Conservation (phyloP, 2,797 vertebrate genomes). For the Notoglanidium macrostoma region DNA sequence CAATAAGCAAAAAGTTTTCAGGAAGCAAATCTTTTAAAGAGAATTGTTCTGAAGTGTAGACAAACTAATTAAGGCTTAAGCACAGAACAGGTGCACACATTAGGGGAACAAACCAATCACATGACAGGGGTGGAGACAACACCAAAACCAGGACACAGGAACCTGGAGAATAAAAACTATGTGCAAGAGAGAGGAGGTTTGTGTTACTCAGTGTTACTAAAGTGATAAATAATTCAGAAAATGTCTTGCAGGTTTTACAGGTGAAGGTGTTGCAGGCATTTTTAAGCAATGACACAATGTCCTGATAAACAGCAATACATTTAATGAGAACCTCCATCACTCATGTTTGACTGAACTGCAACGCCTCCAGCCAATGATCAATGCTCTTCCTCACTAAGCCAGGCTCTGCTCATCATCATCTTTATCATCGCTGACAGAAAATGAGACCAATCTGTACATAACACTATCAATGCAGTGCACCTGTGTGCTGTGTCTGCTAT, state of each 20-base stretch:
- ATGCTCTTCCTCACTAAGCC: constrained; percentile 4
- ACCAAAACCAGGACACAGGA: not conserved
- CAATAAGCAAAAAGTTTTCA: no score
- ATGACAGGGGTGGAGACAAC: not conserved
- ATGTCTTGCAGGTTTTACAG: not conserved
- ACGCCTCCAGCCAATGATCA: constrained; percentile 8
- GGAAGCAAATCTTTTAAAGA: no score
- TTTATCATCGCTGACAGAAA: constrained; percentile 18
- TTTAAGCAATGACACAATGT: not conserved
- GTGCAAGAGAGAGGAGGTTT: not conserved
- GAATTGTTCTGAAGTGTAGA: no score
- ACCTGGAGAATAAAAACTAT: not conserved
- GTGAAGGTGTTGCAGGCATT: not conserved
- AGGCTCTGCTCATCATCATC: constrained; percentile 5
- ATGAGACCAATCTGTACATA: constrained; percentile 24
- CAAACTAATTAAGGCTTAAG: not conserved
- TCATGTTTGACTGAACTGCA: not conserved
- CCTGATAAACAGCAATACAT: constrained; percentile 20
- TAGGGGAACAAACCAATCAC: not conserved
- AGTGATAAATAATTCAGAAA: not conserved
- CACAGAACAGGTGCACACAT: not conserved
- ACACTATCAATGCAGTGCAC: constrained; percentile 29
- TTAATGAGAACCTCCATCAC: constrained; percentile 11
- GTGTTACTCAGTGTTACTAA: not conserved
- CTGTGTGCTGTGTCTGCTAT: constrained; percentile 18